A percentile compares a stretch with the other conserved stretches of the same genome.
These are phyloP conservation scores for Trichechus manatus DNA, from an alignment of 2,113 vertebrate genomes.

Conservation along the genomic window DNA sequence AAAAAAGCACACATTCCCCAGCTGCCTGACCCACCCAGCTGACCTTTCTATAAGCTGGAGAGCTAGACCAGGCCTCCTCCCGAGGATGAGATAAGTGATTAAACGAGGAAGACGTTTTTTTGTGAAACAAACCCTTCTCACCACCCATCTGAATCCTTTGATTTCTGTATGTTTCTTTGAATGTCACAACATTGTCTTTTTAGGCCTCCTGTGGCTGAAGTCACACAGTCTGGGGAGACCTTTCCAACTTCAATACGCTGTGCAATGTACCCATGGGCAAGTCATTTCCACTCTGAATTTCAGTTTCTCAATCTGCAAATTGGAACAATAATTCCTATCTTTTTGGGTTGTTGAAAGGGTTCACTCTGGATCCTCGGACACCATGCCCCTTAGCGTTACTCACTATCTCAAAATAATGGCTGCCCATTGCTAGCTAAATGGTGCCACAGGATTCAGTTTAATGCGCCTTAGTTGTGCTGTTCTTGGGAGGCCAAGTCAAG, in stretches of 20 bases:
- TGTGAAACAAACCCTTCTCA: neutral
- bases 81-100: neutral
- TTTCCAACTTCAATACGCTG: neutral
- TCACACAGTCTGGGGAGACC: neutral
- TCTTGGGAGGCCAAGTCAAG: neutral
- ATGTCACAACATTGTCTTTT: neutral
- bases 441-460: neutral
- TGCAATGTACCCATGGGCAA: neutral
- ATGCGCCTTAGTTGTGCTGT: neutral
- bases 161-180: constrained; percentile 2
- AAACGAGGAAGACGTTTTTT: constrained; percentile 23
- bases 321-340: neutral
- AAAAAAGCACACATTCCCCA: constrained; percentile 52
- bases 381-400: neutral
- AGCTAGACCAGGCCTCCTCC: neutral
- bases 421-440: neutral
- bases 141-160: neutral
- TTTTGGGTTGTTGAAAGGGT: neutral
- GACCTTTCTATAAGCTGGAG: constrained; percentile 50
- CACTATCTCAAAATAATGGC: neutral
- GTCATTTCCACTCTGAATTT: neutral
- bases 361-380: neutral
- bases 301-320: neutral
- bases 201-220: neutral
- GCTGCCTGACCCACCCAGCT: constrained; percentile 13